Evolutionary conservation across 2,888 invertebrate genomes (phyloP).

Genomic region (Noctua pronuba): DNA sequence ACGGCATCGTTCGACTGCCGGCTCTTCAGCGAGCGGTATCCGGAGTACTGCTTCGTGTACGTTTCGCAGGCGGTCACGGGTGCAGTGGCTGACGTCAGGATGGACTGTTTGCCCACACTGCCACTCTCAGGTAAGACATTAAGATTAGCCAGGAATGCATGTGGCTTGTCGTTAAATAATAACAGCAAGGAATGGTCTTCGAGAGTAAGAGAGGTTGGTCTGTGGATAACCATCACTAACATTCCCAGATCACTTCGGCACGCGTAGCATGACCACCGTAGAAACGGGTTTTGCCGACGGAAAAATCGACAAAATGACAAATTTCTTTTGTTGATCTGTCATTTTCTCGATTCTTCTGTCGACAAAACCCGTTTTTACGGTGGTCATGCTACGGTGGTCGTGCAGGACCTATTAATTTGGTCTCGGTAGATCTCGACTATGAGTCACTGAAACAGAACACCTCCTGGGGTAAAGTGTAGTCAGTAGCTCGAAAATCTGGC

Average conservation of each 20-base stretch:
- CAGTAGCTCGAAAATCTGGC: background rate
- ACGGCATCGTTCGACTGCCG: slow-evolving; percentile 95
- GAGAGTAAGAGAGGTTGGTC: background rate
- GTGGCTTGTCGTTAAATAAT: background rate
- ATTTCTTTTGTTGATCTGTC: no score
- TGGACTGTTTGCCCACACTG: slow-evolving; percentile 96
- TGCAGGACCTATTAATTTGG: no score
- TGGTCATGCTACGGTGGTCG: no score
- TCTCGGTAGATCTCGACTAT: background rate
- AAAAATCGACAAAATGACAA: no score
- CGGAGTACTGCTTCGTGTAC: slow-evolving; percentile 97
- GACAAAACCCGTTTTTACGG: no score
- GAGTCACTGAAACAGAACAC: background rate
- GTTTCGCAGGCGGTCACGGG: slow-evolving; percentile 96
- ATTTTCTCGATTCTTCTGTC: no score
- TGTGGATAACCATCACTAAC: background rate
- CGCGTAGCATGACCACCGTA: no score
- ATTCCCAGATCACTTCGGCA: no score
- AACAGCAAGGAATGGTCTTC: background rate
- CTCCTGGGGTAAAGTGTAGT: background rate
- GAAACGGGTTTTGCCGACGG: no score
- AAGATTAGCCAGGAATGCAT: background rate
- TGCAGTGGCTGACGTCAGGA: slow-evolving; percentile 95
- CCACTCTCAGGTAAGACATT: slow-evolving; percentile 92
- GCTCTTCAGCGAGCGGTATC: slow-evolving; percentile 94